Conservation (phyloP, 2,888 invertebrate genomes). For the Megastigmus dorsalis region DNA sequence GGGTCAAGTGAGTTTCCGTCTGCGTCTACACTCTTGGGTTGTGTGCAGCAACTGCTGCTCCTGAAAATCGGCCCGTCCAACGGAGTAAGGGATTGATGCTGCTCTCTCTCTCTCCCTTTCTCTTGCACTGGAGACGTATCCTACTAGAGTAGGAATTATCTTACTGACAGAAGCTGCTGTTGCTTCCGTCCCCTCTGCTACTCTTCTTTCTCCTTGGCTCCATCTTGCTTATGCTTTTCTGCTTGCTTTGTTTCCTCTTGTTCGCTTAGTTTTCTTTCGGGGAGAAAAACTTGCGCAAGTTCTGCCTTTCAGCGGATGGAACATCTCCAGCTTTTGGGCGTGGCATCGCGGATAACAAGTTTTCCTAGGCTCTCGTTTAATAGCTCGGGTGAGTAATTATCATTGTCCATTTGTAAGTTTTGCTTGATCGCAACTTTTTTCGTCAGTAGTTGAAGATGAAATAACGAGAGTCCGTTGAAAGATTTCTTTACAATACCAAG, state of each 20-base stretch:
- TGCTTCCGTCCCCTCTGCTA: background rate
- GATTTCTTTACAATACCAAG: too few relatives aligned
- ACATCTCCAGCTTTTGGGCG: background rate
- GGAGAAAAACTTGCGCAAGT: background rate
- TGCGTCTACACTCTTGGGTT: too few relatives aligned
- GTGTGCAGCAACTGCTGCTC: background rate
- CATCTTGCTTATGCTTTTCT: background rate
- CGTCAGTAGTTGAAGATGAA: too few relatives aligned
- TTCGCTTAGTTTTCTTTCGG: background rate
- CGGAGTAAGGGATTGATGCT: conserved; percentile 41
- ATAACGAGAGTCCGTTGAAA: too few relatives aligned
- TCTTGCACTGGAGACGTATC: background rate
- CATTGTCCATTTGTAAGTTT: background rate
- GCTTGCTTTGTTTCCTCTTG: background rate
- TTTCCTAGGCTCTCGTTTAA: background rate
- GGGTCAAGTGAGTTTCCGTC: conserved; percentile 51
- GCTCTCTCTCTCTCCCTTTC: conserved; percentile 1
- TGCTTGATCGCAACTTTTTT: background rate
- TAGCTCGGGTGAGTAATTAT: background rate
- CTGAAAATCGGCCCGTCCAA: conserved; percentile 24
- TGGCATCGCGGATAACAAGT: background rate
- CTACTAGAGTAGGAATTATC: conserved; percentile 34
- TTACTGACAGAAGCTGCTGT: conserved; percentile 33
- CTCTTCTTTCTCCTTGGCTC: background rate
- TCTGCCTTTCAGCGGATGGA: conserved; percentile 6